Conservation (phyloP, 35 echinoderm and acorn worm genomes). For the Diadema setosum region DNA sequence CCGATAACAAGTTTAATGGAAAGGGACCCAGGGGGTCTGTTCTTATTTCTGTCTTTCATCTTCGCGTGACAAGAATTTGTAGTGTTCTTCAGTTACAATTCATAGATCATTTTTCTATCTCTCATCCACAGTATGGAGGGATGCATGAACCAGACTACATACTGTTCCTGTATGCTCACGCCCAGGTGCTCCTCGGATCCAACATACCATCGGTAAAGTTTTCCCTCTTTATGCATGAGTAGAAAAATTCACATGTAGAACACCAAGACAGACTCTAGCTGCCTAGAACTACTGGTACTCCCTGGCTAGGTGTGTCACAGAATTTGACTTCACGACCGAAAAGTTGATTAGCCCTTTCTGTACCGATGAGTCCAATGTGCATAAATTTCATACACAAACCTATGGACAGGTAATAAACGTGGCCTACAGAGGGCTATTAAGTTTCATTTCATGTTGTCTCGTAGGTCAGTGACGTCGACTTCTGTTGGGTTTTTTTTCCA, state of each 20-base stretch:
- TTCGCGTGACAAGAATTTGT: too few relatives aligned
- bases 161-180: constrained; percentile 51
- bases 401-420: too few relatives aligned
- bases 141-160: constrained; percentile 57
- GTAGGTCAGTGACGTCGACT: too few relatives aligned
- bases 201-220: constrained; percentile 48
- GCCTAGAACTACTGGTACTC: neutral
- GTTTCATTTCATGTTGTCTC: too few relatives aligned
- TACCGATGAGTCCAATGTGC: neutral
- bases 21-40: too few relatives aligned
- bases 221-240: neutral
- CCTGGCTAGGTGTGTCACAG: neutral
- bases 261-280: neutral
- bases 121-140: constrained; percentile 42
- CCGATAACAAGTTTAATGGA: too few relatives aligned
- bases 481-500: too few relatives aligned
- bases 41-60: too few relatives aligned
- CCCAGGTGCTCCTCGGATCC: constrained; percentile 44
- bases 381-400: neutral
- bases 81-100: too few relatives aligned
- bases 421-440: too few relatives aligned
- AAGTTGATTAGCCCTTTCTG: neutral
- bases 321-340: neutral
- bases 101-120: too few relatives aligned
- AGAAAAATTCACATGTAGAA: neutral